Base-by-base conservation (phyloP, 2,113 vertebrate species). In the Blennius ocellaris region DNA sequence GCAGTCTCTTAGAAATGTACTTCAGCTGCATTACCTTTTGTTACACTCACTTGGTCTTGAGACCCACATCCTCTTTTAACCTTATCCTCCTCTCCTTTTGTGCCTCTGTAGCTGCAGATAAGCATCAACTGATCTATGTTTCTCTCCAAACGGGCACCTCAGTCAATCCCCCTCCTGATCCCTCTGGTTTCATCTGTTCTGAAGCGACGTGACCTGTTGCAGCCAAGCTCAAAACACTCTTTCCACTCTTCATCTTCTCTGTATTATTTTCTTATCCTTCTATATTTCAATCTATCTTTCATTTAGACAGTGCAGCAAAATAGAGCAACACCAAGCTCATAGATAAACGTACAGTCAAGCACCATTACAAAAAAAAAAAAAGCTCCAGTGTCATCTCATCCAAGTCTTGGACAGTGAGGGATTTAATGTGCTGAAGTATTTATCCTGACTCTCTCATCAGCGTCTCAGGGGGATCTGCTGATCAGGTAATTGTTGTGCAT, bases 401-500 rank as follows among this genome's bases (percentile, higher is more conserved):
- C 16, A 5, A 38, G 43, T n/a, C 40, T 69, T 69, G 11, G 51
- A 68, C 21, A 51, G 30, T 58, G n/a, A 17, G 51, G 66, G 65
- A 69, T 72, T 57, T 49, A 63, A 80, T 80, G 73, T 54, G 78
- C 50, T 69, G 56, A 58, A 37, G 63, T 43, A 15, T 82, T 75
- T 56, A 47, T 57, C 14, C 21, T 21, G 44, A n/a, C 55, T 53
- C 52, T 59, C 72, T 37, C 73, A 63, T 69, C 45, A 56, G 73
- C 2, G 0, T 70, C 56, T 72, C 60, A 0, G 39, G 12, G 43
- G 16, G 60, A 54, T 74, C 63, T 76, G 72, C 62, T 76, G 80
- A 81, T 74, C 77, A 74, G 68, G 80, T 87, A 73, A 86, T 83
- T 69, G 68, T 84, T 87, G 65, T 65, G 70, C 66, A 69, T 84